A percentile compares a stretch with the other conserved stretches of the same genome.
phyloP scores from a whole-genome alignment of 2,888 invertebrate genomes.

The Ceraclea dissimilis region DNA sequence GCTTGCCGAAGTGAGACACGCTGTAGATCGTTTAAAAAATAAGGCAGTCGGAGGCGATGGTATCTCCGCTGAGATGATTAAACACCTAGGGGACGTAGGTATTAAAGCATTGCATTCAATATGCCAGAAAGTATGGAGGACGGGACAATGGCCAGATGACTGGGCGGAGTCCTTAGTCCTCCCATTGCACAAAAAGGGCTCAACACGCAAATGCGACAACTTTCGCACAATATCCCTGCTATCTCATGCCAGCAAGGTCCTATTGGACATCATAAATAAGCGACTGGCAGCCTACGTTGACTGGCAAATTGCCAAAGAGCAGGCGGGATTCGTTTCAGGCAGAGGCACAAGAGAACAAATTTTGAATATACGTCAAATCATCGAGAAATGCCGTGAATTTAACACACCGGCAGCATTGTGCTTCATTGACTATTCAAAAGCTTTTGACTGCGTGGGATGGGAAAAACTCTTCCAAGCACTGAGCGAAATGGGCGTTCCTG shows the following conservation, averaged over 20 bases:
- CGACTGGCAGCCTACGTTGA: background rate
- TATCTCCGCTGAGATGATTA: background rate
- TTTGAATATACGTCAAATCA: background rate
- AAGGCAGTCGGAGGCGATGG: background rate
- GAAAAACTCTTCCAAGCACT: background rate
- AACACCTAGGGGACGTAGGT: background rate
- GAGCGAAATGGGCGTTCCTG: background rate
- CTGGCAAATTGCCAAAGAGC: background rate
- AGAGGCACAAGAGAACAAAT: background rate
- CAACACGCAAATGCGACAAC: background rate
- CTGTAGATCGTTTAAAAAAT: background rate
- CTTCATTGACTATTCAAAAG: conserved; percentile 1
- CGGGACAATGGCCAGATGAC: background rate
- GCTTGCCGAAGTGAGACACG: background rate
- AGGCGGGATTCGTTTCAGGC: background rate
- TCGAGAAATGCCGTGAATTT: background rate
- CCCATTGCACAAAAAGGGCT: background rate
- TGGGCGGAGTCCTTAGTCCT: background rate
- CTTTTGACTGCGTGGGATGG: background rate
- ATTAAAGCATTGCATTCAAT: background rate
- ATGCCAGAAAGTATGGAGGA: background rate
- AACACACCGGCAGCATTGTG: background rate
- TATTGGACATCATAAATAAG: background rate
- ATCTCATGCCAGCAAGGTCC: background rate
- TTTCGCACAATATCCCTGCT: background rate